These are phyloP conservation scores for Rutilus rutilus DNA, from an alignment of 2,113 vertebrate species.

Conservation along the genomic window DNA sequence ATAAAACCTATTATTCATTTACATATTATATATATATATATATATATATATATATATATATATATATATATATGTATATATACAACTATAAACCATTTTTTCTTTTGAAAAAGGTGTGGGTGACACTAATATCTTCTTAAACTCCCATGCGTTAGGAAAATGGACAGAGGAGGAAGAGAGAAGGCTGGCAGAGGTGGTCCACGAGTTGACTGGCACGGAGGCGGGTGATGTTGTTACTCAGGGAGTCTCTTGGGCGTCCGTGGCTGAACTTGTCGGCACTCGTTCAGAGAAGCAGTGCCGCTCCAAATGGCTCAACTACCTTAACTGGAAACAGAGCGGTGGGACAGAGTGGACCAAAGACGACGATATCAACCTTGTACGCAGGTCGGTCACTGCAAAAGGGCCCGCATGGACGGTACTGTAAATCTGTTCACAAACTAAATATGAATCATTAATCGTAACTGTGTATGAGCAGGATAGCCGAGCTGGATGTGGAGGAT, in stretches of 20 bases:
- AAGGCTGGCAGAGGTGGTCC: slow-evolving; percentile 92
- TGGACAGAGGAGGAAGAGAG: slow-evolving; percentile 98
- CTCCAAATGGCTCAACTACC: slow-evolving; percentile 98
- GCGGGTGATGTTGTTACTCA: slow-evolving; percentile 94
- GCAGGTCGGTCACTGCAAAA: slow-evolving; percentile 75
- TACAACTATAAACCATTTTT: no score
- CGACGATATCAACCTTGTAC: slow-evolving; percentile 92
- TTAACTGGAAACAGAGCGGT: slow-evolving; percentile 99
- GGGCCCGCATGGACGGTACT: not conserved
- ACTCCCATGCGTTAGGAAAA: slow-evolving; percentile 80
- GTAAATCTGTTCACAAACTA: slow-evolving; percentile 39
- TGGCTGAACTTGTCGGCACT: slow-evolving; percentile 91
- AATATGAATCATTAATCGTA: not conserved
- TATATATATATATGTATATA: not conserved
- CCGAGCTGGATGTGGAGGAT: slow-evolving; percentile 89
- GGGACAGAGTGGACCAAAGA: slow-evolving; percentile 99
- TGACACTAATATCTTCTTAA: not conserved
- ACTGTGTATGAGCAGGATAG: slow-evolving; percentile 71
- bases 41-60: not conserved
- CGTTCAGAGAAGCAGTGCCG: slow-evolving; percentile 98
- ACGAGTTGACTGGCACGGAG: slow-evolving; percentile 92
- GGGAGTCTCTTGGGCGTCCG: slow-evolving; percentile 95
- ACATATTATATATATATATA: not conserved
- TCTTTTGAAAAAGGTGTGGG: not conserved
- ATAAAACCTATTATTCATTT: no score